Base-by-base conservation (phyloP, 2,888 invertebrate genomes). In the Cotesia congregata region DNA sequence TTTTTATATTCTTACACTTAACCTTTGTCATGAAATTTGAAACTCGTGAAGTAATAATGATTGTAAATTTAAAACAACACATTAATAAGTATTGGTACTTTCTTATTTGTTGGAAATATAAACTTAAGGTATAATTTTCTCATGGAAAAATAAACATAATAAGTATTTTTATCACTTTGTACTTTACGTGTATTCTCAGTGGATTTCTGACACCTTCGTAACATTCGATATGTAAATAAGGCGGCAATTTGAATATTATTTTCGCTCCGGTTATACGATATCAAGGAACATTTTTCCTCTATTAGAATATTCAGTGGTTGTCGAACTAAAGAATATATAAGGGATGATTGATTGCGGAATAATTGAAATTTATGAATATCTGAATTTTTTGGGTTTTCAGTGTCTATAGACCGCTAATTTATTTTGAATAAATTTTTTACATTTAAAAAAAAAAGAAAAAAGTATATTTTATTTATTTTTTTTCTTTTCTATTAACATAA, bases 211-310 rank as follows among this genome's bases (percentile, higher is more conserved):
- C 40, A 61, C 40, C 61, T 39, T 30, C 30, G 30, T 6, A 15
- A 39, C 38, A n/a, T 6, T 38, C 61, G 39, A 71, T 71, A 61
- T 71, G 61, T n/a, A 62, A 71, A 71, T 61, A 6, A 61, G 5
- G 15, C 61, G 7, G 6, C 60, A 62, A 71, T 71, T 38, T n/a
- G 7, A 71, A 71, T 71, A 40, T 38, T 71, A 71, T 71, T 60
- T 60, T n/a, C n/a, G 60, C 9, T 30, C 30, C 7, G 50, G 50
- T 50, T 12, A 12, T 50, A 12, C 50, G 2, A 50, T 50, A 9
- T 30, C 30, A 30, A 30, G 30, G 3, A 30, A 30, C 30, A 30
- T 50, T 50, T 50, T 12, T 6, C 6, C 50, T 50, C 50, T 9
- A 50, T 12, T 50, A 50, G 12, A 50, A 50, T 12, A 50, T 50